Base-by-base conservation (phyloP, 2,888 invertebrate genomes). In the Plagiodera versicolora region DNA sequence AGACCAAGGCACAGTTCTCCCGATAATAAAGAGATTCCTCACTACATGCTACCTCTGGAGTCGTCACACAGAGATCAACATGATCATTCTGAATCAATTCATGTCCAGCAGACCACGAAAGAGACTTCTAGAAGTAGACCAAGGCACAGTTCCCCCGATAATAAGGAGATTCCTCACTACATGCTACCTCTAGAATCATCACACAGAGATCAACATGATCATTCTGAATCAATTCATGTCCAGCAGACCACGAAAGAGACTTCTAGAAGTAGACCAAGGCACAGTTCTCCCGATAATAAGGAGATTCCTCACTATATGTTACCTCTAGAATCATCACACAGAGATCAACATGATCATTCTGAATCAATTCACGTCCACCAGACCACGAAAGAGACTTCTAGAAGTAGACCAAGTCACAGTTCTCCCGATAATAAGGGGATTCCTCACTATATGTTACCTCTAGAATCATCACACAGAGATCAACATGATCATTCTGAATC, bases 31-130 rank as follows among this genome's bases (percentile, higher is more conserved):
- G 71, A 75, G 53, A 50, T 72, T 18, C 77, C 78, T 10, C 72
- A 73, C 51, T 78, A 78, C 56, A 77, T 78, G 77, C 63, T 63
- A 63, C 77, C 77, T 47, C 65, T 78, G 35, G 75, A 79, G 61
- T 69, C 72, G 19, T 39, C 11, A 32, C 52, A 14, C 8, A 10
- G 2, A 24, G 17, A 28, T 60, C 1, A 49, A 30, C 16, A 18
- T 16, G 16, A 3, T 9, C 20, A 19, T 49, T 16, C 4, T n/a
- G 39, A 39, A 14, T 39, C 39, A 39, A 6, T 4, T 14, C 39
- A 14, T 39, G 39, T 39, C 6, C 3, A 32, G 10, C 5, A 32
- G 11, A 32, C 9, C 32, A 32, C 5, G 9, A 32, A 2, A 11
- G 32, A 32, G 11, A 32, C 32, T 32, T 6, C 5, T 32, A 2